Percentiles rank a stretch among this genome's conserved stretches.
Evolutionary conservation across 2,113 vertebrate genomes (phyloP).

Genomic region (Trogon surrucura): DNA sequence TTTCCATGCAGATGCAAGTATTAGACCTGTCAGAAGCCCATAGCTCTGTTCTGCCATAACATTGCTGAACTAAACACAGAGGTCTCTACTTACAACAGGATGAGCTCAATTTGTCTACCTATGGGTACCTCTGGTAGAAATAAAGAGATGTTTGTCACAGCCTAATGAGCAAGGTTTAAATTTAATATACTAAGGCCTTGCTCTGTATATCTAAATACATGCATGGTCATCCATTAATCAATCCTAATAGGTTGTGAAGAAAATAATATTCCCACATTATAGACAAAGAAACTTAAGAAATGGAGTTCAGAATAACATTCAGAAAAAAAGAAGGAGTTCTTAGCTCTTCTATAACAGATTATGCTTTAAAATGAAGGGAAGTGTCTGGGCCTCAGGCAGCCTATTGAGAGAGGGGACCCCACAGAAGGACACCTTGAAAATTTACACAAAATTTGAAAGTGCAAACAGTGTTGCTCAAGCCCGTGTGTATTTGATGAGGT

Average conservation of each 20-base stretch:
- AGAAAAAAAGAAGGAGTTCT: not conserved
- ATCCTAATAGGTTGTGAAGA: not conserved
- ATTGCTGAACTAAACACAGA: not conserved
- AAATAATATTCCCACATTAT: not conserved
- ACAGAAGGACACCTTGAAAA: not conserved
- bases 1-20: not conserved
- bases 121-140: not conserved
- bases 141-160: not conserved
- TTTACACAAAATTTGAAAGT: not conserved
- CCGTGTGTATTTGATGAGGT: not conserved
- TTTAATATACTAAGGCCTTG: not conserved
- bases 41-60: not conserved
- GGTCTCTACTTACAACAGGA: accelerated
- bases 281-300: not conserved
- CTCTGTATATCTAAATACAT: not conserved
- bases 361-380: not conserved
- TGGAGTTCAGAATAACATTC: not conserved
- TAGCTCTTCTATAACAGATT: not conserved
- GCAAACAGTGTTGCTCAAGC: not conserved
- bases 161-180: not conserved
- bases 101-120: not conserved
- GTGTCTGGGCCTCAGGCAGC: not conserved
- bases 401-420: not conserved
- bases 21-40: not conserved
- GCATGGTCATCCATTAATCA: not conserved